These are phyloP conservation scores for Bos javanicus DNA, from an alignment of 2,113 vertebrate genomes.

Conservation along the genomic window DNA sequence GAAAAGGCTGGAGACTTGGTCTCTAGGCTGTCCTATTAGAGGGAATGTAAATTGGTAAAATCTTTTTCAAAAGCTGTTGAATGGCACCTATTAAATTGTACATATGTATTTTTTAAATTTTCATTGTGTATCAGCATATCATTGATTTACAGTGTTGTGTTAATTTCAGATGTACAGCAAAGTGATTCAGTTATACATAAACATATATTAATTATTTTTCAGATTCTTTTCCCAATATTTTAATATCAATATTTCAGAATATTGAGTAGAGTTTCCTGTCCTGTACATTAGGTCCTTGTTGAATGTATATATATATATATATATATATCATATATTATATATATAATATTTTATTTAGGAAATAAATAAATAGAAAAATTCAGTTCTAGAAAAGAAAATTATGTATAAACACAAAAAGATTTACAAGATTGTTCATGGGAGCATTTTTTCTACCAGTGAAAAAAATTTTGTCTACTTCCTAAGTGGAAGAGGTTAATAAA, in stretches of 20 bases:
- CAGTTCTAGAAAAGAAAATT: neutral
- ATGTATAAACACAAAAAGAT: neutral
- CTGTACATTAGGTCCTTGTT: neutral
- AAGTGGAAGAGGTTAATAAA: neutral
- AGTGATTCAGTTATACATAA: neutral
- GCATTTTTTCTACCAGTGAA: neutral
- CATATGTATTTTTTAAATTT: neutral
- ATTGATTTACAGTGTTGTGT: neutral
- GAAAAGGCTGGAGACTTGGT: neutral
- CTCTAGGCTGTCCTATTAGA: neutral
- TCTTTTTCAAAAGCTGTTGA: neutral
- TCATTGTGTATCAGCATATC: neutral
- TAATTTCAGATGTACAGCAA: neutral
- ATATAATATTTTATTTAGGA: neutral
- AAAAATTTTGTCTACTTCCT: neutral
- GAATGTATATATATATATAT: neutral
- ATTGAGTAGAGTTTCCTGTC: neutral
- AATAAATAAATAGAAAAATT: neutral
- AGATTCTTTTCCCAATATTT: neutral
- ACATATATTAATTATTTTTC: neutral
- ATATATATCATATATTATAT: neutral
- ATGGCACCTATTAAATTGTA: neutral
- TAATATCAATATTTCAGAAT: neutral
- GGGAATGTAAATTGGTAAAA: neutral
- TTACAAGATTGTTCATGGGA: neutral